A percentile compares a stretch with the other conserved stretches of the same genome.
phyloP scores from a whole-genome alignment of 2,888 invertebrate genomes.

The Meta bourneti region DNA sequence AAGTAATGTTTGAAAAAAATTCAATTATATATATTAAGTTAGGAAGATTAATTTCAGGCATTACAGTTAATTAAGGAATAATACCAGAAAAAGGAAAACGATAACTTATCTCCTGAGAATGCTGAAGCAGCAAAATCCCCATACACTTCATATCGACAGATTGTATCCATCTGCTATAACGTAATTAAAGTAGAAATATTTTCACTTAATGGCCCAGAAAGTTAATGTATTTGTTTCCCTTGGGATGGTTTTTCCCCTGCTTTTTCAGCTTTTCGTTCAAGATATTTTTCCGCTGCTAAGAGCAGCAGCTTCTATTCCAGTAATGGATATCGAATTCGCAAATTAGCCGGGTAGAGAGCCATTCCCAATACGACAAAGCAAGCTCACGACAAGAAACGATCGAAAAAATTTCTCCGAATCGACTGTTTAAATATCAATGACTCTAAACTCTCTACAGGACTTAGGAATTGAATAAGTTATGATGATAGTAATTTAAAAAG shows the following conservation, averaged over 20 bases:
- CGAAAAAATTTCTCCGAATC: background rate
- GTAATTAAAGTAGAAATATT: slow-evolving; percentile 44
- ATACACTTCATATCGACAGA: background rate
- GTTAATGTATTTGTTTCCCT: slow-evolving; percentile 24
- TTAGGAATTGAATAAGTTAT: background rate
- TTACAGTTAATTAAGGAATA: background rate
- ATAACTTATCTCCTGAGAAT: background rate
- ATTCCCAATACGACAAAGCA: background rate
- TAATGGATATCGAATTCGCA: slow-evolving; percentile 2
- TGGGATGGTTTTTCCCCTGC: background rate
- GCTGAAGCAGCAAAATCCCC: background rate
- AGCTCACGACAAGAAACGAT: background rate
- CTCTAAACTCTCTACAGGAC: background rate
- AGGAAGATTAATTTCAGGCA: background rate
- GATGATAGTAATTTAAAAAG: background rate
- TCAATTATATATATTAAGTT: background rate
- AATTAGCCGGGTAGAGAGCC: background rate
- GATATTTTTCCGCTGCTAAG: background rate
- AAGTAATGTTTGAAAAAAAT: background rate
- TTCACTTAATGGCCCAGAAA: slow-evolving; percentile 29
- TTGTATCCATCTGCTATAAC: slow-evolving; percentile 17
- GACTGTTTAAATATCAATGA: slow-evolving; percentile 4
- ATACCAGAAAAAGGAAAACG: background rate
- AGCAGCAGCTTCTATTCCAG: background rate
- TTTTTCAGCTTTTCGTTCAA: background rate